Evolutionary conservation across 2,888 invertebrate genomes (phyloP).

Genomic region (Marronus borbonicus): DNA sequence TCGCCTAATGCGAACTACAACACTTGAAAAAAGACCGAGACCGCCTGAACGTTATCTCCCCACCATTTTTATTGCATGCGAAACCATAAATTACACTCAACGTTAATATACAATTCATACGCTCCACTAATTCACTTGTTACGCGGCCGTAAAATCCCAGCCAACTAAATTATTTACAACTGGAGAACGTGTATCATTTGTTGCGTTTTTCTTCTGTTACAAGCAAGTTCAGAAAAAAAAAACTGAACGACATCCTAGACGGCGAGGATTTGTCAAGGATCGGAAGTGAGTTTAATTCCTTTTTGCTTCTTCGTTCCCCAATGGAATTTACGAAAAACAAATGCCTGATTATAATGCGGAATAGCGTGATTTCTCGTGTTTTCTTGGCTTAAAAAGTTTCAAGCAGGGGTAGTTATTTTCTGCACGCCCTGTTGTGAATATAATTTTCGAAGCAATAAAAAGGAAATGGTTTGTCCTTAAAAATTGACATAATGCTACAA

Average conservation of each 20-base stretch:
- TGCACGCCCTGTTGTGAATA: too few species aligned
- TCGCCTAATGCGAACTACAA: slow-evolving; percentile 16
- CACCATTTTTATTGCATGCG: slow-evolving; percentile 36
- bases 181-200: slow-evolving; percentile 38
- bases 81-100: slow-evolving; percentile 35
- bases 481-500: too few species aligned
- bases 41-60: slow-evolving; percentile 6
- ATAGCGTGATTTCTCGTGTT: too few species aligned
- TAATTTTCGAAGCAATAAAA: too few species aligned
- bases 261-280: slow-evolving; percentile 53
- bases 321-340: slow-evolving; percentile 7
- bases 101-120: slow-evolving; percentile 46
- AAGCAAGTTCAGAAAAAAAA: slow-evolving; percentile 61
- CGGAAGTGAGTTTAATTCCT: slow-evolving; percentile 45
- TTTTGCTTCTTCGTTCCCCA: slow-evolving; percentile 20
- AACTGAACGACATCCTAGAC: slow-evolving; percentile 58
- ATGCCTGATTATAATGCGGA: background rate
- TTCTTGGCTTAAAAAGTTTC: too few species aligned
- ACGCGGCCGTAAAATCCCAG: slow-evolving; percentile 41
- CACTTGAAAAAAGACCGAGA: slow-evolving; percentile 2
- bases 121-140: slow-evolving; percentile 47
- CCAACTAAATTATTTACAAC: slow-evolving; percentile 47
- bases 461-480: too few species aligned
- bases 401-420: too few species aligned
- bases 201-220: slow-evolving; percentile 52